Percentiles rank a stretch among this genome's conserved stretches.
phyloP scores from a whole-genome alignment of 2,888 invertebrate genomes.

The Cantharis rustica region DNA sequence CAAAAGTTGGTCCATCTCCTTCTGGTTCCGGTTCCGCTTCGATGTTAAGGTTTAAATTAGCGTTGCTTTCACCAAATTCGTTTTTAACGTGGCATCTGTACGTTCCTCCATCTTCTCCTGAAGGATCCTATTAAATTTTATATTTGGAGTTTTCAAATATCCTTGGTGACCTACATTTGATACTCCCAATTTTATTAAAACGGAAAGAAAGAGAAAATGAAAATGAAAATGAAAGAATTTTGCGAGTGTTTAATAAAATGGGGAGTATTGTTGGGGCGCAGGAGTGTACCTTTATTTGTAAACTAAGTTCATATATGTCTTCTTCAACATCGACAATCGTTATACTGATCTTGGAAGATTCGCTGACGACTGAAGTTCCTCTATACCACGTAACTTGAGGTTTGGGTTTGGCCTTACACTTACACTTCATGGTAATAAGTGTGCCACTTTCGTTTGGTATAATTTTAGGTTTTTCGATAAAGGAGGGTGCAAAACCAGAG shows the following conservation, averaged over 20 bases:
- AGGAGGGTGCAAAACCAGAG: constrained; percentile 93
- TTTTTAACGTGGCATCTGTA: constrained; percentile 95
- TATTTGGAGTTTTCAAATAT: constrained; percentile 1
- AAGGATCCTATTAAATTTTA: constrained; percentile 67
- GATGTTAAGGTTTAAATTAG: constrained; percentile 94
- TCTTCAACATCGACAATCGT: constrained; percentile 77
- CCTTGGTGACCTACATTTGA: neutral
- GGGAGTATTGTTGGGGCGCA: neutral
- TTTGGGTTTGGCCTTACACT: constrained; percentile 92
- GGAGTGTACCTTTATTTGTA: constrained; percentile 74
- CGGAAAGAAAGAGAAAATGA: neutral
- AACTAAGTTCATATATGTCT: constrained; percentile 84
- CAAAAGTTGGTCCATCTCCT: constrained; percentile 93
- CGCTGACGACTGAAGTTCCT: constrained; percentile 83
- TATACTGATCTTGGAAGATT: constrained; percentile 83
- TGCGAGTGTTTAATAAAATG: neutral
- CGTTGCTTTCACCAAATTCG: constrained; percentile 95
- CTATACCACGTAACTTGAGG: constrained; percentile 95
- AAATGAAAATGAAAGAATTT: neutral
- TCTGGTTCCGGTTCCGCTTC: constrained; percentile 95
- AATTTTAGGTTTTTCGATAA: constrained; percentile 98
- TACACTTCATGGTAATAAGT: constrained; percentile 95
- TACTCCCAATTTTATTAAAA: neutral
- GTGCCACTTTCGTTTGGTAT: constrained; percentile 98
- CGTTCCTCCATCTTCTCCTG: constrained; percentile 80